phyloP scores from a whole-genome alignment of 2,888 invertebrate species.

The Mimumesa dahlbomi region DNA sequence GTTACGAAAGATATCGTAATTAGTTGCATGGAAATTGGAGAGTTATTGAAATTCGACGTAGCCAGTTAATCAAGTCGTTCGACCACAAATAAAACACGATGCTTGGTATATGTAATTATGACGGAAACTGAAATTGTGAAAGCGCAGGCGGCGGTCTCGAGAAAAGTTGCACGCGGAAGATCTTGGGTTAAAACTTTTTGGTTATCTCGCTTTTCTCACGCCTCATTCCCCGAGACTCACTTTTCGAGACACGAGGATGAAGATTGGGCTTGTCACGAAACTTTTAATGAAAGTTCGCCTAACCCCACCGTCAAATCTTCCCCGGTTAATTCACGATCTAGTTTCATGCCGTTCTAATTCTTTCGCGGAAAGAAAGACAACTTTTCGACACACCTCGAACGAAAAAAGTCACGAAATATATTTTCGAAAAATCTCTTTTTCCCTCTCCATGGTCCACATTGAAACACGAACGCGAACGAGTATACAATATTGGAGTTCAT shows the following conservation, averaged over 20 bases:
- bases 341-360: slow-evolving; percentile 36
- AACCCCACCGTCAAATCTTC: slow-evolving; percentile 50
- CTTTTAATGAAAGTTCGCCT: slow-evolving; percentile 60
- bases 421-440: no score
- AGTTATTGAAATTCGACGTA: background rate
- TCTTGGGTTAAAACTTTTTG: slow-evolving; percentile 49
- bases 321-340: slow-evolving; percentile 52
- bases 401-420: background rate
- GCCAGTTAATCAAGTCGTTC: background rate
- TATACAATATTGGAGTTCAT: no score
- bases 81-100: background rate
- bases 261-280: slow-evolving; percentile 58
- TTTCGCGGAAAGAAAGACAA: background rate
- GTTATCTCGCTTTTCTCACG: slow-evolving; percentile 51
- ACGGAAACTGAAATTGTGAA: slow-evolving; percentile 29
- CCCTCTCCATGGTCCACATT: no score
- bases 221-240: slow-evolving; percentile 31
- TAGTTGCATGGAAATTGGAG: background rate
- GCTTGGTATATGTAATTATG: slow-evolving; percentile 24
- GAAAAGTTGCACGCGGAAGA: slow-evolving; percentile 37
- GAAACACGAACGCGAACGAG: no score
- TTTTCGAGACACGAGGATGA: slow-evolving; percentile 37
- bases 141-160: slow-evolving; percentile 4
- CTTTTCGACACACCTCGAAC: background rate
- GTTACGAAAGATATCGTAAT: no score